Conservation (phyloP, 2,113 vertebrate genomes). For the Cryptomyrus ogoouensis region DNA sequence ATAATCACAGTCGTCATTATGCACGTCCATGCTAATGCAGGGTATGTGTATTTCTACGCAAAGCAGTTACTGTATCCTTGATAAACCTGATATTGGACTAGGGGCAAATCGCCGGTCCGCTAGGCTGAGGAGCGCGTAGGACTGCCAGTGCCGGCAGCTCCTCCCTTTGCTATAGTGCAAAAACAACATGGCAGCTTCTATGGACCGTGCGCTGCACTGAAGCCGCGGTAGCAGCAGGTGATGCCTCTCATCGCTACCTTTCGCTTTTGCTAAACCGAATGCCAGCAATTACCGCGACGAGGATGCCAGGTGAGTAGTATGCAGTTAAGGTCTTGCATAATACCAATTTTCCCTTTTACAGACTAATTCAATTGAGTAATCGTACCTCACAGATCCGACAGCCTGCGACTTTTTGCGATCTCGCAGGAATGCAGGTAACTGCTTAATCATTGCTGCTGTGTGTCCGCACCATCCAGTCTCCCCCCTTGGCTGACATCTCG, state of each 20-base stretch:
- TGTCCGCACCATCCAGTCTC: not conserved
- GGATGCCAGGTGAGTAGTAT: not conserved
- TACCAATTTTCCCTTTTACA: not conserved
- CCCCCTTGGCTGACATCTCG: not conserved
- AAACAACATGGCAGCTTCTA: constrained; percentile 22
- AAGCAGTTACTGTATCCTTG: not conserved
- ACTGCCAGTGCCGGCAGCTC: not conserved
- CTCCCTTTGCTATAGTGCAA: not conserved
- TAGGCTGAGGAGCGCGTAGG: not conserved
- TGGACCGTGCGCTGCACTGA: not conserved
- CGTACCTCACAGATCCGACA: not conserved
- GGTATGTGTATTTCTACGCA: not conserved
- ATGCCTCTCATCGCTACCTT: not conserved
- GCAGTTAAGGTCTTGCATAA: not conserved
- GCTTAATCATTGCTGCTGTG: not conserved
- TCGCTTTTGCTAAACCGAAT: not conserved
- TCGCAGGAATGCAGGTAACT: not conserved
- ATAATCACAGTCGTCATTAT: not conserved
- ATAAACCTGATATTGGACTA: too few species aligned
- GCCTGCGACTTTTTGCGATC: not conserved
- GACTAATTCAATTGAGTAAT: not conserved
- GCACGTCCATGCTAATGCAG: not conserved
- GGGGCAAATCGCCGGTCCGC: not conserved
- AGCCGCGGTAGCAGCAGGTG: not conserved
- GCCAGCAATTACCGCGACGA: not conserved